phyloP scores from a whole-genome alignment of 2,888 invertebrate genomes.

The Drosophila algonquin region DNA sequence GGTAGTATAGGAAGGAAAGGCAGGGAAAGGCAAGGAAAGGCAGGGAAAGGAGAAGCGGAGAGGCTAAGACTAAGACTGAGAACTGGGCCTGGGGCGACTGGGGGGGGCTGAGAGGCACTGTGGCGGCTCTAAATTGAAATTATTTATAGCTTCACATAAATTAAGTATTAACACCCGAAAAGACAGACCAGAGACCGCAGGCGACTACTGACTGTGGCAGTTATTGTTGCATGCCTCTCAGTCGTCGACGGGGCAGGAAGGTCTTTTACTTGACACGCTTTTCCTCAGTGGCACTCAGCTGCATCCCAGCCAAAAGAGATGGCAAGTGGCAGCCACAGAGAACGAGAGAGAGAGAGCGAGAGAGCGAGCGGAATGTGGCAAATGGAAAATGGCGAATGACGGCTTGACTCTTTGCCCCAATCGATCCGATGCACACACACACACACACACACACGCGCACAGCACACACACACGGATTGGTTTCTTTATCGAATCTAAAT shows the following conservation, averaged over 20 bases:
- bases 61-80: conserved; percentile 4
- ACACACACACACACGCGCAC: background rate
- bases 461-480: background rate
- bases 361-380: background rate
- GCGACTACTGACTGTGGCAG: conserved; percentile 39
- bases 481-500: background rate
- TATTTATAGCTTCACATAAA: conserved; percentile 82
- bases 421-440: conserved; percentile 10
- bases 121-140: conserved; percentile 70
- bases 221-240: conserved; percentile 30
- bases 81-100: conserved; percentile 1
- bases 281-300: background rate
- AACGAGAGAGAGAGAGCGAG: background rate
- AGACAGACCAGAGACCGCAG: conserved; percentile 12
- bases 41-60: background rate
- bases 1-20: background rate
- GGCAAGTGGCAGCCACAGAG: background rate
- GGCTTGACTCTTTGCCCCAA: conserved; percentile 9
- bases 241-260: background rate
- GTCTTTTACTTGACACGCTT: conserved; percentile 36
- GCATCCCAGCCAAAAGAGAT: conserved; percentile 1
- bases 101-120: conserved; percentile 9
- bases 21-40: background rate
- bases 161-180: conserved; percentile 75
- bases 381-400: conserved; percentile 14